Base-by-base conservation (phyloP, 2,888 invertebrate species). In the Liopterus haemorrhoidalis region DNA sequence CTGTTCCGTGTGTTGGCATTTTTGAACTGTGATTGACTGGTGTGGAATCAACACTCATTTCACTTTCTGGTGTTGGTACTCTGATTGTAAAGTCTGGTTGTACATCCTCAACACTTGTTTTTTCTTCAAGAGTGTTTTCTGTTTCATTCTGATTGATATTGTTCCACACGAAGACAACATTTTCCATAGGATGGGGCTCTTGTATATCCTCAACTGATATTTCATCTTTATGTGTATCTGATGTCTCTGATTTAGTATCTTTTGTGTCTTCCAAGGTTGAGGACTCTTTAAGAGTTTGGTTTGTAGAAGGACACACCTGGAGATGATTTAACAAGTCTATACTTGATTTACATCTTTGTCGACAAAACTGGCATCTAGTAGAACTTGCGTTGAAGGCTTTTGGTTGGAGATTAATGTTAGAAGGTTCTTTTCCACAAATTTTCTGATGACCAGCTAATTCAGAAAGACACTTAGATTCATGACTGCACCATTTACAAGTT, bases 341-440 rank as follows among this genome's bases (percentile, higher is more conserved):
- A 55, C 85, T 86, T 18, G 85, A 86, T 69, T 90, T 90, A 67
- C 89, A 91, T 49, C 89, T 76, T 64, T 87, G 88, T 51, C 89
- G 77, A 64, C 91, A 91, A 62, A 83, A 81, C 66, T 88, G 88
- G 63, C 91, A 91, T 46, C 90, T 76, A 37, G 86, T 84, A 9
- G 87, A 85, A 50, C 82, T 78, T 57, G 73, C 65, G 54, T 70
- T 74, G 32, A 72, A 64, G 49, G 70, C 68, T 22, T 72, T 59
- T 5, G 73, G 63, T 52, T 58, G 54, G 19, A 59, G 51, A 39
- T 52, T 57, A 8, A 53, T 49, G 12, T 49, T 39, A n/a, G 54
- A 48, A 18, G 59, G 43, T 40, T 55, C 61, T 49, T 68, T 71
- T 28, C 75, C 73, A 59, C 82, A 85, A 43, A 70, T 72, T 63